These are phyloP conservation scores for Acleris sparsana DNA, from an alignment of 2,888 invertebrate genomes.

Conservation along the genomic window DNA sequence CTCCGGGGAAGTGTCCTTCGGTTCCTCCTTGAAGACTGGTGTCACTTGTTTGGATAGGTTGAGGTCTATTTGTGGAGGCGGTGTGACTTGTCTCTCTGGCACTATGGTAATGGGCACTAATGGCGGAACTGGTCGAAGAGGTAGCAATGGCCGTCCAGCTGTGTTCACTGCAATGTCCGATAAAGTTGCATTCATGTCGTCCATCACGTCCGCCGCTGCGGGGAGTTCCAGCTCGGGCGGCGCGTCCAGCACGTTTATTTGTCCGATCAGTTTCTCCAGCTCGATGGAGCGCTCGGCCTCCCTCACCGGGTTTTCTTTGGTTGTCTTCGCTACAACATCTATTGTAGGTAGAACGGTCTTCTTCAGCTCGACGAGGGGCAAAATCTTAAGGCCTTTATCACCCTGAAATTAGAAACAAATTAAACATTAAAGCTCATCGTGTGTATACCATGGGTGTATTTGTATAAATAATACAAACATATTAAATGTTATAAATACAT, in stretches of 20 bases:
- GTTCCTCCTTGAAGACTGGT: slow-evolving; percentile 53
- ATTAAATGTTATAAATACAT: too few species aligned
- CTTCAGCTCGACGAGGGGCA: slow-evolving; percentile 67
- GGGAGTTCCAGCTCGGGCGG: slow-evolving; percentile 10
- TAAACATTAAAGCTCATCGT: not conserved
- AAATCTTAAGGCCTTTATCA: slow-evolving; percentile 57
- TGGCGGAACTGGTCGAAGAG: slow-evolving; percentile 15
- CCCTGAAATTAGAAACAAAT: slow-evolving; percentile 58
- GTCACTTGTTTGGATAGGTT: slow-evolving; percentile 35
- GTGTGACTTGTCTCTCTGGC: slow-evolving; percentile 22
- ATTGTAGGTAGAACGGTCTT: slow-evolving; percentile 52
- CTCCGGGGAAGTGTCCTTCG: slow-evolving; percentile 38
- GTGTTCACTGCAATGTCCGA: slow-evolving; percentile 9
- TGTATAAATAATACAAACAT: too few species aligned
- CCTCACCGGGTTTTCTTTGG: slow-evolving; percentile 59
- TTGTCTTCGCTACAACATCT: slow-evolving; percentile 47
- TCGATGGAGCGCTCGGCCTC: slow-evolving; percentile 74
- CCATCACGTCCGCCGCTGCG: slow-evolving; percentile 15
- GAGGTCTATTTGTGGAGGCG: slow-evolving; percentile 20
- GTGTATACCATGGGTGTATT: too few species aligned
- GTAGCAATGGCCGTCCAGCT: slow-evolving; percentile 11
- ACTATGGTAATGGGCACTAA: not conserved
- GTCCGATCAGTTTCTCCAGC: slow-evolving; percentile 67
- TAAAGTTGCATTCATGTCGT: not conserved
- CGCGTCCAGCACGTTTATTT: slow-evolving; percentile 49